Percentiles rank a stretch among this genome's conserved stretches.
Evolutionary conservation across 2,888 invertebrate genomes (phyloP).

Genomic region (Eucera pruinosa): DNA sequence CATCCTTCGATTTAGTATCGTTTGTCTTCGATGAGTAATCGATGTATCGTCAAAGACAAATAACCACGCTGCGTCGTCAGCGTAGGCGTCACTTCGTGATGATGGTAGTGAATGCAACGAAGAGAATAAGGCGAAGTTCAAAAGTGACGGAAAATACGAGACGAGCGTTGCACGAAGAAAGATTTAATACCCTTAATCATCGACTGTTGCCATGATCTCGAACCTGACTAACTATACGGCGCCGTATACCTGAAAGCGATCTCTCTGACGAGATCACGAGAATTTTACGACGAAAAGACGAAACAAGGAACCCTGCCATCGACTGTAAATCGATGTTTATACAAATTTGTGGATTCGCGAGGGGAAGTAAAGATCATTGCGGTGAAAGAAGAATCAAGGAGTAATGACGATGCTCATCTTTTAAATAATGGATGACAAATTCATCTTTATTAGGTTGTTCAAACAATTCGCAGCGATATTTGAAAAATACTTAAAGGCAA

Average conservation of each 20-base stretch:
- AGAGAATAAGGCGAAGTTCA: conserved; percentile 15
- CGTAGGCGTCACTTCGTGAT: conserved; percentile 47
- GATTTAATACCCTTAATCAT: conserved; percentile 52
- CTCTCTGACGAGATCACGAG: conserved; percentile 6
- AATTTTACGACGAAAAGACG: conserved; percentile 19
- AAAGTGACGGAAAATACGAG: conserved; percentile 41
- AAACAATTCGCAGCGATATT: too few relatives aligned
- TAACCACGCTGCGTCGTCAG: conserved; percentile 45
- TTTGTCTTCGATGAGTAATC: conserved; percentile 56
- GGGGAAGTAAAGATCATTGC: too few relatives aligned
- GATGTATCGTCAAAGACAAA: conserved; percentile 52
- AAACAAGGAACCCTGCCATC: neutral
- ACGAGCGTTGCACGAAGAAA: conserved; percentile 18
- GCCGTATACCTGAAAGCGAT: conserved; percentile 27
- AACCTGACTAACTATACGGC: conserved; percentile 36
- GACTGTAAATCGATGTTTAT: neutral
- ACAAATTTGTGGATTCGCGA: neutral
- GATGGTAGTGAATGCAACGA: conserved; percentile 7
- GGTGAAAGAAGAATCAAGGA: too few relatives aligned
- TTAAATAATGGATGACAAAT: too few relatives aligned
- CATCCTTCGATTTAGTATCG: conserved; percentile 40
- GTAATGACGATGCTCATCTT: too few relatives aligned
- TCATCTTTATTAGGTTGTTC: too few relatives aligned
- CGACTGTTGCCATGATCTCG: conserved; percentile 37
- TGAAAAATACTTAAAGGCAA: too few relatives aligned